Percentiles rank a stretch among this genome's conserved stretches.
Conservation (phyloP, 2,888 invertebrate species). For the Chymomyza amoena region DNA sequence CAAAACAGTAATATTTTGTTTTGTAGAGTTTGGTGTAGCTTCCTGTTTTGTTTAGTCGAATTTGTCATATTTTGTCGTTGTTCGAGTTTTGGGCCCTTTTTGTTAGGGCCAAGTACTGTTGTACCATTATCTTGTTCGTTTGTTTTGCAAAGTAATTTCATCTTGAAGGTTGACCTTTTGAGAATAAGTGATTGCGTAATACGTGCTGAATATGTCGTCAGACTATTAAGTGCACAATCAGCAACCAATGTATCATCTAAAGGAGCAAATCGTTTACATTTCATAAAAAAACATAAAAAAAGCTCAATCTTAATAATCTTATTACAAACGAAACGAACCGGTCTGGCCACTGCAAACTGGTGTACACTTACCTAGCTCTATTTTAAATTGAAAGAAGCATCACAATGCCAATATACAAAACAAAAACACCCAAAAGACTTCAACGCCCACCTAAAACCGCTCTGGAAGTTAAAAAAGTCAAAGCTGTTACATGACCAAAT, state of each 20-base stretch:
- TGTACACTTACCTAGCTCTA: conserved; percentile 6
- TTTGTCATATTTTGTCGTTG: conserved; percentile 68
- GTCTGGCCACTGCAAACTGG: background rate
- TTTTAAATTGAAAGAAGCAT: conserved; percentile 23
- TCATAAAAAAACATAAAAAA: no score
- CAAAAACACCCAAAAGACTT: background rate
- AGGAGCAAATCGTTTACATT: no score
- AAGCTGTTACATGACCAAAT: conserved; percentile 36
- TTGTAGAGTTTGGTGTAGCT: conserved; percentile 43
- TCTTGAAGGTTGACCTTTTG: conserved; percentile 27
- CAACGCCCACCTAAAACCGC: conserved; percentile 15
- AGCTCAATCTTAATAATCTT: background rate
- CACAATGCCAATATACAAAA: conserved; percentile 21
- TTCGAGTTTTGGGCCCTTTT: background rate
- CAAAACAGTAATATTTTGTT: conserved; percentile 48
- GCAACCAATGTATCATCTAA: no score
- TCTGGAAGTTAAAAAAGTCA: conserved; percentile 24
- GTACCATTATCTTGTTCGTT: conserved; percentile 14
- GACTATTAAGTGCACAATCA: background rate
- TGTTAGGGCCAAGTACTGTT: conserved; percentile 25
- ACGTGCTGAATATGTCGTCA: background rate
- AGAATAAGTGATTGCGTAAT: background rate
- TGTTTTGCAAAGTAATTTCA: conserved; percentile 43
- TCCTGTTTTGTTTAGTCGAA: conserved; percentile 68
- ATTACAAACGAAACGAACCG: background rate